These are phyloP conservation scores for Mesembrinibis cayennensis DNA, from an alignment of 2,113 vertebrate species.

Conservation along the genomic window DNA sequence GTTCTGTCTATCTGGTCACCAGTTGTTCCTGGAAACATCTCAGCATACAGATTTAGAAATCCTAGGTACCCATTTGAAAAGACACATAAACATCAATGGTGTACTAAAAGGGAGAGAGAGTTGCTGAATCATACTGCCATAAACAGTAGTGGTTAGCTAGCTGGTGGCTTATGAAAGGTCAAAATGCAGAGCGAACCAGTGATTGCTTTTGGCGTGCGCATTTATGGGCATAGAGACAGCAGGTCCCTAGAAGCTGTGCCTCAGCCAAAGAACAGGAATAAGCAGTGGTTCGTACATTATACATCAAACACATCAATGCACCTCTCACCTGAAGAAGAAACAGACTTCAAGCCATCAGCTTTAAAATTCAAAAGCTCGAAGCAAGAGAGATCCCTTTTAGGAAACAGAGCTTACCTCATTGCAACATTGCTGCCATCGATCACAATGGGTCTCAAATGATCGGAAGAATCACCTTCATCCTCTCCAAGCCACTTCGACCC, in stretches of 20 bases:
- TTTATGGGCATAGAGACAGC: neutral
- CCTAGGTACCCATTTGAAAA: neutral
- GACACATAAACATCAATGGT: neutral
- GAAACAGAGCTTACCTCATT: slow-evolving; percentile 81
- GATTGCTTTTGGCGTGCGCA: accelerated
- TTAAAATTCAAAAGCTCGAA: neutral
- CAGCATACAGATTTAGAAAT: neutral
- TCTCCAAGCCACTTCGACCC: neutral
- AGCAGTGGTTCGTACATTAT: neutral
- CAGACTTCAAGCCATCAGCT: neutral
- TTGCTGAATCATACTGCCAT: neutral
- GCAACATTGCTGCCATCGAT: slow-evolving; percentile 94
- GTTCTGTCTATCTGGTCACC: neutral
- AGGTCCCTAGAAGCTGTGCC: neutral
- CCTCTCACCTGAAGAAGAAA: neutral
- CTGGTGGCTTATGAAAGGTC: neutral
- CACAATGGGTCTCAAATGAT: slow-evolving; percentile 81
- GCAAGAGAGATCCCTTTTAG: neutral
- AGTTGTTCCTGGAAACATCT: neutral
- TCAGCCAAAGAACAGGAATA: neutral
- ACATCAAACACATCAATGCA: neutral
- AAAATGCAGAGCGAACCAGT: neutral
- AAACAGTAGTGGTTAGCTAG: neutral
- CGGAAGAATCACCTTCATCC: neutral
- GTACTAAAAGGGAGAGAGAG: neutral